Conservation (phyloP, 2,888 invertebrate genomes). For the Ptilodon capucinus region DNA sequence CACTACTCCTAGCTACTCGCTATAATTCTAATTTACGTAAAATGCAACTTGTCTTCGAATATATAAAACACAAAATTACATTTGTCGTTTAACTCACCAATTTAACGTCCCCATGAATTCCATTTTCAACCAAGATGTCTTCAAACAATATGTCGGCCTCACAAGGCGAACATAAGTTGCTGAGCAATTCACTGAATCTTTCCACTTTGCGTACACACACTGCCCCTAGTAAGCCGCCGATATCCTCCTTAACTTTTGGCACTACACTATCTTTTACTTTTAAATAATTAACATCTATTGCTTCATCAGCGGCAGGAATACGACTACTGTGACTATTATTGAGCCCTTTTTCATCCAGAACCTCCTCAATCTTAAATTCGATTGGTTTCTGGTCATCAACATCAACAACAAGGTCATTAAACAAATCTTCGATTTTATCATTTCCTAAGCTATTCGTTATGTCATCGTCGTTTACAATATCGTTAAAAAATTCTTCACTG, state of each 20-base stretch:
- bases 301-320: conserved; percentile 56
- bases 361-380: conserved; percentile 44
- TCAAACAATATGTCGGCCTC: conserved; percentile 76
- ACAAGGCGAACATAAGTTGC: conserved; percentile 75
- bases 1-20: background rate
- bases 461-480: conserved; percentile 60
- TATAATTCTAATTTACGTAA: background rate
- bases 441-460: conserved; percentile 57
- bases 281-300: conserved; percentile 43
- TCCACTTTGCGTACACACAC: conserved; percentile 80
- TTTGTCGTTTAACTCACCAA: conserved; percentile 54
- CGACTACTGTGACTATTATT: conserved; percentile 58
- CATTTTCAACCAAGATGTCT: conserved; percentile 73
- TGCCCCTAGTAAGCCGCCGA: conserved; percentile 66
- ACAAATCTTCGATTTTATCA: conserved; percentile 68
- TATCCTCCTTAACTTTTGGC: conserved; percentile 68
- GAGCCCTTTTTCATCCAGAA: conserved; percentile 44
- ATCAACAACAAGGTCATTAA: conserved; percentile 62
- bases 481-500: conserved; percentile 66
- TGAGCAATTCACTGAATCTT: conserved; percentile 78
- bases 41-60: too few relatives aligned
- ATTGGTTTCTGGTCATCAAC: conserved; percentile 40
- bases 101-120: conserved; percentile 56
- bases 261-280: conserved; percentile 64
- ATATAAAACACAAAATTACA: background rate